Evolutionary conservation across 2,888 invertebrate species (phyloP).

Genomic region (Charanyca ferruginea): DNA sequence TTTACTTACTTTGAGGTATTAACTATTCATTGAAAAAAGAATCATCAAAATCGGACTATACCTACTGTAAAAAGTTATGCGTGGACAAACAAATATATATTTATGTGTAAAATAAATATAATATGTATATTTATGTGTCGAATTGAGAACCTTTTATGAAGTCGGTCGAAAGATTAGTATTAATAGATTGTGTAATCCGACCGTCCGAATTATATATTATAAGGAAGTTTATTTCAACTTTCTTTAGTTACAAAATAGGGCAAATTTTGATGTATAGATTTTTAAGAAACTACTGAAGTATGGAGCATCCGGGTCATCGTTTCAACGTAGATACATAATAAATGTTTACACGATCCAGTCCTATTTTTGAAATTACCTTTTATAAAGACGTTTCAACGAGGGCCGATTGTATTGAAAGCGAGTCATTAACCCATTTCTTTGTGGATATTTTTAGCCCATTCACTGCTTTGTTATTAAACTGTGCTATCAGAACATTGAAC

Average conservation of each 20-base stretch:
- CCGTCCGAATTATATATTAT: neutral
- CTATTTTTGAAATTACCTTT: constrained; percentile 47
- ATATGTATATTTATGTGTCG: too few species aligned
- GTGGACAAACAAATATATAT: too few species aligned
- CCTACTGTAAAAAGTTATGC: too few species aligned
- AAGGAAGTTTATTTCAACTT: constrained; percentile 40
- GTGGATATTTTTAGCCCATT: constrained; percentile 81
- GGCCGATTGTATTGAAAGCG: constrained; percentile 74
- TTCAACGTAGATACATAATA: constrained; percentile 39
- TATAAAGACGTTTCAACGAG: constrained; percentile 63
- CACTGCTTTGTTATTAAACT: constrained; percentile 73
- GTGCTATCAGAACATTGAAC: constrained; percentile 70
- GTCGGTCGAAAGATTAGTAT: too few species aligned
- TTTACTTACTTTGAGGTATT: too few species aligned
- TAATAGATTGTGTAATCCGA: neutral
- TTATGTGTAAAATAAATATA: too few species aligned
- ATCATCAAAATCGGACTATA: too few species aligned
- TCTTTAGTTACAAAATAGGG: constrained; percentile 22
- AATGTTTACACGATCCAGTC: constrained; percentile 51
- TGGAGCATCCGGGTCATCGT: constrained; percentile 14
- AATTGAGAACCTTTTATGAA: too few species aligned
- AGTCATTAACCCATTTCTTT: constrained; percentile 85
- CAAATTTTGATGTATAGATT: constrained; percentile 9
- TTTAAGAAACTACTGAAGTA: constrained; percentile 3
- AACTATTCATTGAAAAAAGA: too few species aligned